Percentiles rank a stretch among this genome's conserved stretches.
Evolutionary conservation across 1,140 invertebrate genomes (phyloP).

Genomic region (Gryllus bimaculatus): DNA sequence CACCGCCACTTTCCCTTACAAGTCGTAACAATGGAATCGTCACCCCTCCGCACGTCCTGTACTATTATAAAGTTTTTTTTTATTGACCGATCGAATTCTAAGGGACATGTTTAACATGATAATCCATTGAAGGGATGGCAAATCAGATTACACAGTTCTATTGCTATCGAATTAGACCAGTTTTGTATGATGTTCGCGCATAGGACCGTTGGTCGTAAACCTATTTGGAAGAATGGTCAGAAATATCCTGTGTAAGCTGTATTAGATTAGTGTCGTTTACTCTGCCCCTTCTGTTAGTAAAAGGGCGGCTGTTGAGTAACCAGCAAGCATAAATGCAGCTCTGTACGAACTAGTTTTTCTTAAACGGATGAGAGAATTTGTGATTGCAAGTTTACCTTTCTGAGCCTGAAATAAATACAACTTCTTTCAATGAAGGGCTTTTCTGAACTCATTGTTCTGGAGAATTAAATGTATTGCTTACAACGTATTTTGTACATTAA

Average conservation of each 20-base stretch:
- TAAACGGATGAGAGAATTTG: too few relatives aligned
- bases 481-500: too few relatives aligned
- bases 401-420: too few relatives aligned
- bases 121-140: not conserved
- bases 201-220: not conserved
- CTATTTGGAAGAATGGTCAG: not conserved
- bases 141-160: not conserved
- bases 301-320: too few relatives aligned
- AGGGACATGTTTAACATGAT: not conserved
- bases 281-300: too few relatives aligned
- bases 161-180: not conserved
- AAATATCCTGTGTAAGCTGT: not conserved
- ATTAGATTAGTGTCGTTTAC: not conserved
- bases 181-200: not conserved
- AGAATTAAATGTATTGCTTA: too few relatives aligned
- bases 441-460: too few relatives aligned
- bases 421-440: too few relatives aligned
- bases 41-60: not conserved
- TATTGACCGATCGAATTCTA: not conserved
- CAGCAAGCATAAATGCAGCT: too few relatives aligned
- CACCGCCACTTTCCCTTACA: not conserved
- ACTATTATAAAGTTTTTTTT: not conserved
- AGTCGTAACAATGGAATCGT: not conserved
- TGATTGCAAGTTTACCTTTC: too few relatives aligned
- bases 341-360: too few relatives aligned